These are phyloP conservation scores for Anoplolepis gracilipes DNA, from an alignment of 1,140 invertebrate genomes.

Conservation along the genomic window DNA sequence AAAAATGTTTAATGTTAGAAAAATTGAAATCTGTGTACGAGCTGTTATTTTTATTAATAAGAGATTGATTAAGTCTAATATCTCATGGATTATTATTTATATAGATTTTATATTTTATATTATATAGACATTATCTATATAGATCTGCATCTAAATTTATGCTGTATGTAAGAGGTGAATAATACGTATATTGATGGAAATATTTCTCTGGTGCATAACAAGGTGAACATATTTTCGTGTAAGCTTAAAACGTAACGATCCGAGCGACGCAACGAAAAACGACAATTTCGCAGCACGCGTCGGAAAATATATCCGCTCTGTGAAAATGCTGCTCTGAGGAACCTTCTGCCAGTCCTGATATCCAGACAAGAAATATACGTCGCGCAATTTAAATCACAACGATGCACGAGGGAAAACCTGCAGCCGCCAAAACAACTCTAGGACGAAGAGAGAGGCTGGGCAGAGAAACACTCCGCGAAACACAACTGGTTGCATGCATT, in stretches of 20 bases:
- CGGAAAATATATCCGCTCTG: constrained; percentile 38
- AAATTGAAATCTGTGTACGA: not conserved
- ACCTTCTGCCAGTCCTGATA: constrained; percentile 39
- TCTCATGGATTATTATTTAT: not conserved
- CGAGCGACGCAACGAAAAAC: constrained; percentile 35
- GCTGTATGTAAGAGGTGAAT: not conserved
- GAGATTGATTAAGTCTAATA: not conserved
- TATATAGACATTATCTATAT: no score
- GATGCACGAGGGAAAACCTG: constrained; percentile 53
- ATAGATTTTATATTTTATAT: no score
- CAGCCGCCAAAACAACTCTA: constrained; percentile 45
- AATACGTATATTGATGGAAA: constrained; percentile 10
- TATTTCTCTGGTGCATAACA: constrained; percentile 29
- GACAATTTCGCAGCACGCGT: constrained; percentile 38
- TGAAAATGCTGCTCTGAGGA: constrained; percentile 35
- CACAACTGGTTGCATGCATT: constrained; percentile 55
- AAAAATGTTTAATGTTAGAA: not conserved
- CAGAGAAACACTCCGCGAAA: constrained; percentile 46
- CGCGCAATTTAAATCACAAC: constrained; percentile 60
- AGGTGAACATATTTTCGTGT: constrained; percentile 46
- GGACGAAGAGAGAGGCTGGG: constrained; percentile 12
- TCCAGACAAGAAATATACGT: constrained; percentile 50
- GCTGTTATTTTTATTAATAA: not conserved
- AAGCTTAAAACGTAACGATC: constrained; percentile 53
- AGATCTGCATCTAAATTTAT: not conserved